Percentiles rank a stretch among this genome's conserved stretches.
These are phyloP conservation scores for Brachyptera risi DNA, from an alignment of 2,888 invertebrate genomes.

Conservation along the genomic window DNA sequence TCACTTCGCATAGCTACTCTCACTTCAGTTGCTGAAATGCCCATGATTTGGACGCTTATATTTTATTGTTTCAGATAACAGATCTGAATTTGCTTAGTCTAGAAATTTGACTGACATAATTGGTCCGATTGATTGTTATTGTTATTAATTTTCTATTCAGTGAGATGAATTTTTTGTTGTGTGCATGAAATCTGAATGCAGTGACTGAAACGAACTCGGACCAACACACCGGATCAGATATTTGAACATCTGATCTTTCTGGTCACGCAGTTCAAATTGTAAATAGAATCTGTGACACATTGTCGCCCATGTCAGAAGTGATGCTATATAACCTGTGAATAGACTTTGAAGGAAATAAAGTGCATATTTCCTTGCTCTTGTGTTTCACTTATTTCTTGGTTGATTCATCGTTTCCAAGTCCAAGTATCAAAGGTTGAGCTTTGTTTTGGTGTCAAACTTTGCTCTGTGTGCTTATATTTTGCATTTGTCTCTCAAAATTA, in stretches of 20 bases:
- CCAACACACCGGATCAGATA: too few species aligned
- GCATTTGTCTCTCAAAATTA: conserved; percentile 35
- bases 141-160: too few species aligned
- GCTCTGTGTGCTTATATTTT: conserved; percentile 47
- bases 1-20: too few species aligned
- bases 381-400: conserved; percentile 34
- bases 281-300: conserved; percentile 31
- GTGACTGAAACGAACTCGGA: too few species aligned
- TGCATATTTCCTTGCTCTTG: conserved; percentile 37
- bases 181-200: too few species aligned
- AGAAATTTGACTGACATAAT: too few species aligned
- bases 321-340: conserved; percentile 23
- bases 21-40: too few species aligned
- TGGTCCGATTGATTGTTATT: too few species aligned
- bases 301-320: conserved; percentile 22
- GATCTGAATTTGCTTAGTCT: too few species aligned
- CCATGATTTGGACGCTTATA: too few species aligned
- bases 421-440: conserved; percentile 33
- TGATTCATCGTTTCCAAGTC: conserved; percentile 35
- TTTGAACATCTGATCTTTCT: conserved; percentile 17
- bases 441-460: conserved; percentile 52
- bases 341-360: conserved; percentile 36
- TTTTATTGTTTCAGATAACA: too few species aligned
- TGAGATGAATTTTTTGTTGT: too few species aligned
- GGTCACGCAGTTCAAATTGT: conserved; percentile 6